These are phyloP conservation scores for Dipodomys ordii DNA, from an alignment of 2,113 vertebrate genomes.

Conservation along the genomic window DNA sequence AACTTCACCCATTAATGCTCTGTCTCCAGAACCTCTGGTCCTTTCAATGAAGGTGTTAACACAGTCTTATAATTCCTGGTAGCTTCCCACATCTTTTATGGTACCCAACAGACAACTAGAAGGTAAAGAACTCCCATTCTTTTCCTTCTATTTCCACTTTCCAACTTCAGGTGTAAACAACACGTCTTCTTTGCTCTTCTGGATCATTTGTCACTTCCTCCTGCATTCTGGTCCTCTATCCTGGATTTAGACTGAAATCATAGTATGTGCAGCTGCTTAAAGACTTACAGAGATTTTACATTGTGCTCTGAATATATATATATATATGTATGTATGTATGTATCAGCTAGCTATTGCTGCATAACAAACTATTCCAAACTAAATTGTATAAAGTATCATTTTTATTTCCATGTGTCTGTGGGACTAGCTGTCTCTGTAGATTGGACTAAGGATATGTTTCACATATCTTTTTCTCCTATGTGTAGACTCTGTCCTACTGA, in stretches of 20 bases:
- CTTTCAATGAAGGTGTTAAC: not conserved
- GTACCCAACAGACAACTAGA: not conserved
- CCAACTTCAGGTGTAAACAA: not conserved
- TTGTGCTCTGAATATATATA: not conserved
- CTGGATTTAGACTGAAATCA: not conserved
- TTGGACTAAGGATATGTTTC: not conserved
- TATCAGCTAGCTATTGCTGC: not conserved
- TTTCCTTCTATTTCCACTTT: not conserved
- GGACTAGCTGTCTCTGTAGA: not conserved
- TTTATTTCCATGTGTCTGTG: not conserved
- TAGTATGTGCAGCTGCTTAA: not conserved
- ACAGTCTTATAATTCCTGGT: not conserved
- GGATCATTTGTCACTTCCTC: not conserved
- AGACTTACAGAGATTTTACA: not conserved
- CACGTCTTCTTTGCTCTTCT: not conserved
- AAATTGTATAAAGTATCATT: not conserved
- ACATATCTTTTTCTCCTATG: not conserved
- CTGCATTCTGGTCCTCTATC: not conserved
- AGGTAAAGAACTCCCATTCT: not conserved
- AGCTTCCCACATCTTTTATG: not conserved
- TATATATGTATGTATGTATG: too few relatives aligned
- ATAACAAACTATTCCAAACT: constrained; percentile 5
- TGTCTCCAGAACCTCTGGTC: constrained; percentile 13
- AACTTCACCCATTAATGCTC: constrained; percentile 52
- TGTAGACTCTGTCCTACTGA: constrained; percentile 7